Base-by-base conservation (phyloP, 1,140 invertebrate species). In the Euglossa dilemma region DNA sequence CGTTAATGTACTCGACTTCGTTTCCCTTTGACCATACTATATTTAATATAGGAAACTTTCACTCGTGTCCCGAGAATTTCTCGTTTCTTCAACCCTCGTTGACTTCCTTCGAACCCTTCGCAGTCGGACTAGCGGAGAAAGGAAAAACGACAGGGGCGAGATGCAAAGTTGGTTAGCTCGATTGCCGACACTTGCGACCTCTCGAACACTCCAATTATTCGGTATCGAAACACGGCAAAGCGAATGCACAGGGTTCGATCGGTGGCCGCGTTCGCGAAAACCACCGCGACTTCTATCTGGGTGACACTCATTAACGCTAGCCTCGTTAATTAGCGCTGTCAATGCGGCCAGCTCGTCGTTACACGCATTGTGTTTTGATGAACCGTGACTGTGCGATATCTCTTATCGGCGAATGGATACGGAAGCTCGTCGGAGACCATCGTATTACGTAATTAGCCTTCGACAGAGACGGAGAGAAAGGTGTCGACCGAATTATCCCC, bases 361-460 rank as follows among this genome's bases (percentile, higher is more conserved):
- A 82, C 69, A 66, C 54, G 75, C 84, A 88, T 88, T 88, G 80
- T 88, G 77, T 85, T 87, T 79, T 85, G 83, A 88, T 77, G 56
- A 88, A 72, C 69, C 80, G 74, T 67, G 78, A 61, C 79, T 77
- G 18, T 43, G 52, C 69, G 64, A 70, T 85, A 59, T 88, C 87
- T 88, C 86, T 82, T 73, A 50, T 82, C 59, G 50, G 80, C 75
- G 63, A 82, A 87, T 80, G 67, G 73, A 69, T 85, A 83, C 69
- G 64, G 83, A 76, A 75, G 50, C 74, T 82, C 63, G 56, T 88
- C 69, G 67, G 59, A 73, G 74, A n/a, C 63, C 78, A 85, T 87
- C 74, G 83, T 71, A 82, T 87, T 74, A 87, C 83, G 78, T 88
- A 88, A 88, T 88, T 88, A 88, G 86, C 56, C 61, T 20, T 43